phyloP scores from a whole-genome alignment of 1,140 invertebrate species.

The Eupristina koningsbergeri region DNA sequence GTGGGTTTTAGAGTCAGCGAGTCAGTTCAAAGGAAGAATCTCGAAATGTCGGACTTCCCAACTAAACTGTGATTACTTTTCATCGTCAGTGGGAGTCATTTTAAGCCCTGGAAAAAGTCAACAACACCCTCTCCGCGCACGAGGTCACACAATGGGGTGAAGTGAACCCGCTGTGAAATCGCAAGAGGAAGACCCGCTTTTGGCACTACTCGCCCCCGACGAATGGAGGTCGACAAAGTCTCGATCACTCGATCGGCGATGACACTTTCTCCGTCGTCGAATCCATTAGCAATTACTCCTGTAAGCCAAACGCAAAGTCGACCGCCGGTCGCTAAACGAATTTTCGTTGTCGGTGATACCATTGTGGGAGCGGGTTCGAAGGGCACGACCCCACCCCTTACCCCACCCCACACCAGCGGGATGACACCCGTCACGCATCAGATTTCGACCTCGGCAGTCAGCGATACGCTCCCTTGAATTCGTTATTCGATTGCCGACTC shows the following conservation, averaged over 20 bases:
- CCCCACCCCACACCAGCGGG: neutral
- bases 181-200: neutral
- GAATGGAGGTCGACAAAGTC: neutral
- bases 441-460: constrained; percentile 22
- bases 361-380: neutral
- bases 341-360: neutral
- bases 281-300: neutral
- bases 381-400: neutral
- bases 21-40: too few relatives aligned
- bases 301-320: constrained; percentile 3
- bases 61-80: too few relatives aligned
- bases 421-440: constrained; percentile 19
- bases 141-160: neutral
- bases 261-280: neutral
- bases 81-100: neutral
- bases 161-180: neutral
- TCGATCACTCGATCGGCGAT: neutral
- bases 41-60: too few relatives aligned
- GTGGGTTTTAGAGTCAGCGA: too few relatives aligned
- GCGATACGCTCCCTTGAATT: constrained; percentile 33
- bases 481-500: constrained; percentile 15
- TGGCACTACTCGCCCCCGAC: neutral
- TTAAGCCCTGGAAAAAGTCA: neutral
- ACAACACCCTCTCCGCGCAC: too few relatives aligned
- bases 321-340: constrained; percentile 3